phyloP scores from a whole-genome alignment of 2,888 invertebrate species.

The Ischnus inquisitorius region DNA sequence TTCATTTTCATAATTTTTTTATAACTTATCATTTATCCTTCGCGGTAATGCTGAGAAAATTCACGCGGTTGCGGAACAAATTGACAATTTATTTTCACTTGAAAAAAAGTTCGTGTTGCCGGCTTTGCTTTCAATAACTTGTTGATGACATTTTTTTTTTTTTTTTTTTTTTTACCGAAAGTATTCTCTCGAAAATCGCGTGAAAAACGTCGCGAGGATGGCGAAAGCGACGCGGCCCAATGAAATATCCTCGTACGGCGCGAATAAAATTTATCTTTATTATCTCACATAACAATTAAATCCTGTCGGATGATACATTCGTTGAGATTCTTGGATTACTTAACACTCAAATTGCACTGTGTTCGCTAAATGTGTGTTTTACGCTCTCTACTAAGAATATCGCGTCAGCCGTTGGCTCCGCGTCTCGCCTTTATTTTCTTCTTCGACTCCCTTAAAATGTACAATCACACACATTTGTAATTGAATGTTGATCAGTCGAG shows the following conservation, averaged over 20 bases:
- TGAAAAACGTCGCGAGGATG: no score
- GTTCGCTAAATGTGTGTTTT: slow-evolving; percentile 28
- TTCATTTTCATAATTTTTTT: no score
- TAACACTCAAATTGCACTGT: slow-evolving; percentile 32
- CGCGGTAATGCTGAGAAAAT: no score
- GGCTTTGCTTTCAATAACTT: no score
- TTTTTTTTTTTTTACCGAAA: no score
- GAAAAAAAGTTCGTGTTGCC: no score
- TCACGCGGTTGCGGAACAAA: no score
- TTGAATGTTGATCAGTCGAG: slow-evolving; percentile 44
- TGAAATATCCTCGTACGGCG: background rate
- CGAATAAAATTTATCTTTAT: slow-evolving; percentile 48
- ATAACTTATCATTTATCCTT: no score
- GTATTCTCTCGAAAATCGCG: no score
- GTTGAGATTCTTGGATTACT: slow-evolving; percentile 66
- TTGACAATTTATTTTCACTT: no score
- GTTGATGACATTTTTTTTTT: no score
- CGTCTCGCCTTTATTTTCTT: background rate
- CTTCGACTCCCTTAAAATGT: slow-evolving; percentile 33
- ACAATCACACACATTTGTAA: slow-evolving; percentile 54
- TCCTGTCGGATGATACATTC: slow-evolving; percentile 65
- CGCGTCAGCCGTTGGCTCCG: slow-evolving; percentile 36
- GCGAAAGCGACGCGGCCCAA: background rate
- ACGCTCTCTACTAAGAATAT: slow-evolving; percentile 25
- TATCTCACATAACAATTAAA: slow-evolving; percentile 59